Percentiles rank a stretch among this genome's conserved stretches.
Conservation (phyloP, 2,113 vertebrate species). For the Thinocorus orbignyianus region DNA sequence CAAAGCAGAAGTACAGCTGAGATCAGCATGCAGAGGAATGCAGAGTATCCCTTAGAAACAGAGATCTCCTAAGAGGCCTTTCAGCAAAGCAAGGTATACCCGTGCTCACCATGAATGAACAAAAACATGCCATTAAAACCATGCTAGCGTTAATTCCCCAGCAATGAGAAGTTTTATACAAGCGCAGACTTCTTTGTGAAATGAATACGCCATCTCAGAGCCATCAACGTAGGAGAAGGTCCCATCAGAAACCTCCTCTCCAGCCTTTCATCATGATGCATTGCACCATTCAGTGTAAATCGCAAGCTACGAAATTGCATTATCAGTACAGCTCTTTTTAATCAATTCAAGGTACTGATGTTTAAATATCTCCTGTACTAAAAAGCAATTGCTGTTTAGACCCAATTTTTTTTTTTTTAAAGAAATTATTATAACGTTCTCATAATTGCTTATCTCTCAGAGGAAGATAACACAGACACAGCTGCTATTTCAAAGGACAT, state of each 20-base stretch:
- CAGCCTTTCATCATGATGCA: slow-evolving; percentile 32
- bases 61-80: not conserved
- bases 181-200: not conserved
- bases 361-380: slow-evolving; percentile 43
- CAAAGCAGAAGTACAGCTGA: not conserved
- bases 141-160: not conserved
- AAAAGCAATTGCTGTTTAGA: slow-evolving; percentile 46
- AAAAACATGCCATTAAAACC: not conserved
- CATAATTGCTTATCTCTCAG: slow-evolving; percentile 62
- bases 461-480: slow-evolving; percentile 32
- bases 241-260: not conserved
- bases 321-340: slow-evolving; percentile 33
- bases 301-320: slow-evolving; percentile 19
- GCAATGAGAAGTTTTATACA: not conserved
- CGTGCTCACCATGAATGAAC: not conserved
- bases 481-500: slow-evolving; percentile 57
- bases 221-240: not conserved
- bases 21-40: not conserved
- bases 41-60: not conserved
- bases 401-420: not conserved
- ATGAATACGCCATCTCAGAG: not conserved
- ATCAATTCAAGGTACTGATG: slow-evolving; percentile 45
- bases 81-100: not conserved
- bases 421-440: slow-evolving; percentile 50
- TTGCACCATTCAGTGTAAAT: not conserved